Base-by-base conservation (phyloP, 2,113 vertebrate species). In the Podarcis muralis region DNA sequence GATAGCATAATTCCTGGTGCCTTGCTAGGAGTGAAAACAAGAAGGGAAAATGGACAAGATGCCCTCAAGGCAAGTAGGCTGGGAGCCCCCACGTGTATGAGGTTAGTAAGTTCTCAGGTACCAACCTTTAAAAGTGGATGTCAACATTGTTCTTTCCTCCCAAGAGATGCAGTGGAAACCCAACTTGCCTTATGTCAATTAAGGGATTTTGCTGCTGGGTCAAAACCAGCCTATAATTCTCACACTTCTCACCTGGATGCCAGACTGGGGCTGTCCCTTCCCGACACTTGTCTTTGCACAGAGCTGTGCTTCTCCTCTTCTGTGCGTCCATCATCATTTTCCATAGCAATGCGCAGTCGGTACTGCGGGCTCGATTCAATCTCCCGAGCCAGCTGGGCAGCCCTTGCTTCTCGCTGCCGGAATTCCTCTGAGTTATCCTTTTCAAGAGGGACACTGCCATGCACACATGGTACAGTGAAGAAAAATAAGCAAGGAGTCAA, bases 281-380 rank as follows among this genome's bases (percentile, higher is more conserved):
- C 96, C 0, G 96, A 95, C 1, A 90, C 93, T 2, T 98, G 98
- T 13, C 98, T 95, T 82, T 96, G 92, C 20, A 98, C 98, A 0
- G 98, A 96, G 0, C 98, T 98, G 95, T 94, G 98, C 84, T 98
- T 98, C 80, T 99, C 98, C 87, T 99, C 98, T 77, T 98, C 98
- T 0, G 95, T 98, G 91, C 97, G 97, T 6, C 98, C 97, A 1
- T 98, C 98, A 0, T 98, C 98, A 0, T 98, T 99, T 94, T 99
- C 98, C 93, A 99, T 97, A 22, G 94, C 94, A 1, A 97, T 97
- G 0, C 98, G 97, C 53, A 97, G 95, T 75, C 98, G 97, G 93
- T 98, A 98, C 94, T 98, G 98, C 4, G 98, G 97, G 68, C 97
- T 98, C 0, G 98, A 97, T 84, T 99, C 98, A 22, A 99, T 99